These are phyloP conservation scores for Chroicocephalus ridibundus DNA, from an alignment of 2,113 vertebrate genomes.

Conservation along the genomic window DNA sequence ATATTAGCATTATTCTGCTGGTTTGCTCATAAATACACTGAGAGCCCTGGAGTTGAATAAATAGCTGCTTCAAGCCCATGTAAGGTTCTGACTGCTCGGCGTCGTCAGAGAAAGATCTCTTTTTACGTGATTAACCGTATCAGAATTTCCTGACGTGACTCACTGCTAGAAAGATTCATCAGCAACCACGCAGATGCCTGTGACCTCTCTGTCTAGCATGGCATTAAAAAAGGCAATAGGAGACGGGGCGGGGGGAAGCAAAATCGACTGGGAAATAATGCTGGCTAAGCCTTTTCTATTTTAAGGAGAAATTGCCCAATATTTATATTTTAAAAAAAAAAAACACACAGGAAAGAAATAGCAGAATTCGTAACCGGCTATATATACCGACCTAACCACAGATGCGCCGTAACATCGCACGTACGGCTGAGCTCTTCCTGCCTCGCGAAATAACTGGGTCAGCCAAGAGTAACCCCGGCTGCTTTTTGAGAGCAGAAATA, in stretches of 20 bases:
- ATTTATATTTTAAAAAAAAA: not conserved
- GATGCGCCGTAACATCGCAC: not conserved
- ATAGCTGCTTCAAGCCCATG: not conserved
- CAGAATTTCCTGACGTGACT: constrained; percentile 40
- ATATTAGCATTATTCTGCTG: not conserved
- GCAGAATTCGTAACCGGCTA: not conserved
- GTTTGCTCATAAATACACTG: not conserved
- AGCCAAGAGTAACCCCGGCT: constrained; percentile 74
- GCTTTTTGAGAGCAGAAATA: constrained; percentile 61
- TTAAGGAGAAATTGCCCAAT: constrained; percentile 14
- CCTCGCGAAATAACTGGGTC: constrained; percentile 44
- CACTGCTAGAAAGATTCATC: not conserved
- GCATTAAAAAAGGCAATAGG: not conserved
- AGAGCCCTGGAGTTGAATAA: not conserved
- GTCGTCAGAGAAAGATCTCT: not conserved
- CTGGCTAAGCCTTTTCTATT: constrained; percentile 54
- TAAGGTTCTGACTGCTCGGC: not conserved
- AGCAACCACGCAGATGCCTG: not conserved
- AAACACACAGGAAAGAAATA: not conserved
- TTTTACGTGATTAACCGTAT: not conserved
- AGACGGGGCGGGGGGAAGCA: not conserved
- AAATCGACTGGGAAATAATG: not conserved
- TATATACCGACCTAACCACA: not conserved
- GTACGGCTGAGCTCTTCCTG: not conserved
- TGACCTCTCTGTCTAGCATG: not conserved